Percentiles rank a stretch among this genome's conserved stretches.
These are phyloP conservation scores for Drosophila sproati DNA, from an alignment of 1,140 invertebrate genomes.

Conservation along the genomic window DNA sequence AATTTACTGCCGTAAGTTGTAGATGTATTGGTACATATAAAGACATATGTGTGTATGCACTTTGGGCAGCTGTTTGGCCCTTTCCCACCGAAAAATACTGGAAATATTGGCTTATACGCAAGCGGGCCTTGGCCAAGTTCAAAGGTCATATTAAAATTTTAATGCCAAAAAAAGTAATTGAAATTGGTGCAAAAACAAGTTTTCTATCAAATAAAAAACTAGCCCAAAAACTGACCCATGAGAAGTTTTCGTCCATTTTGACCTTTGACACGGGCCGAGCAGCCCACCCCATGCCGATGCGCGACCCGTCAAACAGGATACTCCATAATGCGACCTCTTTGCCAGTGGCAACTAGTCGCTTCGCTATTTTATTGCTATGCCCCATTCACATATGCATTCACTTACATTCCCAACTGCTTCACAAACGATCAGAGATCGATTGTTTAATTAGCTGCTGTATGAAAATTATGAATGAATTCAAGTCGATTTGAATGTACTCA, in stretches of 20 bases:
- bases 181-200: constrained; percentile 69
- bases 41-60: background rate
- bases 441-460: constrained; percentile 66
- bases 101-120: constrained; percentile 56
- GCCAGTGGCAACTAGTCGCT: constrained; percentile 25
- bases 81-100: constrained; percentile 60
- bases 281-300: constrained; percentile 55
- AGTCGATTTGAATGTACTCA: constrained; percentile 18
- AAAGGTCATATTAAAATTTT: constrained; percentile 70
- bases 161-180: constrained; percentile 47
- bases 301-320: constrained; percentile 58
- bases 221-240: constrained; percentile 66
- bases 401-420: constrained; percentile 49
- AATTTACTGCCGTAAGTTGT: constrained; percentile 30
- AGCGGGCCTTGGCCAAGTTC: constrained; percentile 68
- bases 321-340: constrained; percentile 21
- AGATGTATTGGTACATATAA: too few relatives aligned
- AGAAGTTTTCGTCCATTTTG: constrained; percentile 79
- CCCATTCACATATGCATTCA: constrained; percentile 52
- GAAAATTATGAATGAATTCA: constrained; percentile 66
- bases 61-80: constrained; percentile 38
- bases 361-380: constrained; percentile 23
- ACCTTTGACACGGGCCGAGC: constrained; percentile 71
- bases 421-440: constrained; percentile 75
- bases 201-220: constrained; percentile 48